Percentiles rank a stretch among this genome's conserved stretches.
phyloP scores from a whole-genome alignment of 2,797 vertebrate species.

The Sphenopsis melanotis region DNA sequence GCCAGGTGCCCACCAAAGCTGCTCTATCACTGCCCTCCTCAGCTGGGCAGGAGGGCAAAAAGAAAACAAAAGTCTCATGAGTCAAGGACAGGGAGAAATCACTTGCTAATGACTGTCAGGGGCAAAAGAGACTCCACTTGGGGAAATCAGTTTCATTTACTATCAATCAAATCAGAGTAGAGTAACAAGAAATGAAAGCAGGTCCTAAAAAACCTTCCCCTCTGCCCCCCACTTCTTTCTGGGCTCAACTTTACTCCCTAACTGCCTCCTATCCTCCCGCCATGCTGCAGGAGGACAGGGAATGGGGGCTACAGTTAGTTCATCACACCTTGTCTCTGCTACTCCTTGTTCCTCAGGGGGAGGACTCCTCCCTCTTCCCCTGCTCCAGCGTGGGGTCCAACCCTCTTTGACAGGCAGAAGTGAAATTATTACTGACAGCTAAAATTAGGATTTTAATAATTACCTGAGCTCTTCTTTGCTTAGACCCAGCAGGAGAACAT shows the following conservation, averaged over 20 bases:
- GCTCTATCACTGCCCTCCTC: not conserved
- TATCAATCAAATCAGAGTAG: not conserved
- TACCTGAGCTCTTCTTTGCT: slow-evolving; percentile 6
- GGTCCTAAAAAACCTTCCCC: not conserved
- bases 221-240: not conserved
- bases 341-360: not conserved
- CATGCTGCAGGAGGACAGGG: not conserved
- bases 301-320: not conserved
- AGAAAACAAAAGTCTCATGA: not conserved
- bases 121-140: not conserved
- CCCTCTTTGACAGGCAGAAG: not conserved
- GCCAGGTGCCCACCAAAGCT: not conserved
- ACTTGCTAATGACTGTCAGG: no score
- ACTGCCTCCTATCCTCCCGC: not conserved
- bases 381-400: not conserved
- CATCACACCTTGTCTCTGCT: not conserved
- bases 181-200: not conserved
- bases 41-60: not conserved
- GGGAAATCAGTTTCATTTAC: not conserved
- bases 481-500: slow-evolving; percentile 36
- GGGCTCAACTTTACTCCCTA: not conserved
- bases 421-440: slow-evolving; percentile 34
- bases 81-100: not conserved
- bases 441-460: slow-evolving; percentile 42
- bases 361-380: not conserved